phyloP scores from a whole-genome alignment of 2,113 vertebrate species.

The Bufo gargarizans region DNA sequence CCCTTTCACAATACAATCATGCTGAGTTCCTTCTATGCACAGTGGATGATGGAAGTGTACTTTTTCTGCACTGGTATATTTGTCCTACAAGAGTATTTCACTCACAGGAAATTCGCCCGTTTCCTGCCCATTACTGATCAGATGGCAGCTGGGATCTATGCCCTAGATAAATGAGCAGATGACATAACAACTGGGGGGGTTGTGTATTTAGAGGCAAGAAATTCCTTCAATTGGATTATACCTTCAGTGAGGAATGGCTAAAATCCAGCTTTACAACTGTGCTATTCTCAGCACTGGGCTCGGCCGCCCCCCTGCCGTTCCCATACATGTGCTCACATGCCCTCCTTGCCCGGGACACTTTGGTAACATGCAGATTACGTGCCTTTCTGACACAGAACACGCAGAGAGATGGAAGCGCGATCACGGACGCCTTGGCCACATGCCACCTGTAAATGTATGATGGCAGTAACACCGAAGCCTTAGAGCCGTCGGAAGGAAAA shows the following conservation, averaged over 20 bases:
- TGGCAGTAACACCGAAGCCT: not conserved
- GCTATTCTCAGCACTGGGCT: slow-evolving; percentile 33
- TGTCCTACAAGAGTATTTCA: not conserved
- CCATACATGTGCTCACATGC: slow-evolving; percentile 50
- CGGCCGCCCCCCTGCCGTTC: not conserved
- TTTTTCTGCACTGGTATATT: not conserved
- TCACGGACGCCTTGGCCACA: no score
- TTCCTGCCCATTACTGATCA: not conserved
- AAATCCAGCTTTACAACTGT: slow-evolving; percentile 36
- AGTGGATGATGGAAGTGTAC: not conserved
- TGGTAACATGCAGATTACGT: slow-evolving; percentile 22
- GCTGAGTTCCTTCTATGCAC: not conserved
- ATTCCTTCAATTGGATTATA: slow-evolving; percentile 45
- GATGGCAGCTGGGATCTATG: not conserved
- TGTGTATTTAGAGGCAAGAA: slow-evolving; percentile 15
- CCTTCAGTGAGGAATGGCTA: slow-evolving; percentile 18
- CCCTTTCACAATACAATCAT: not conserved
- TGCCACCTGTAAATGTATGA: not conserved
- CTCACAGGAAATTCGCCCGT: not conserved
- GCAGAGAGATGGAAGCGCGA: not conserved
- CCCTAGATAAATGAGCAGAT: slow-evolving; percentile 8
- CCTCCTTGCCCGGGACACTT: slow-evolving; percentile 9
- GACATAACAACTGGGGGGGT: not conserved
- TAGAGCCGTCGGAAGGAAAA: not conserved
- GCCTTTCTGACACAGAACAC: not conserved